Conservation (phyloP, 1,140 invertebrate species). For the Pachyrhynchus sulphureomaculatus region DNA sequence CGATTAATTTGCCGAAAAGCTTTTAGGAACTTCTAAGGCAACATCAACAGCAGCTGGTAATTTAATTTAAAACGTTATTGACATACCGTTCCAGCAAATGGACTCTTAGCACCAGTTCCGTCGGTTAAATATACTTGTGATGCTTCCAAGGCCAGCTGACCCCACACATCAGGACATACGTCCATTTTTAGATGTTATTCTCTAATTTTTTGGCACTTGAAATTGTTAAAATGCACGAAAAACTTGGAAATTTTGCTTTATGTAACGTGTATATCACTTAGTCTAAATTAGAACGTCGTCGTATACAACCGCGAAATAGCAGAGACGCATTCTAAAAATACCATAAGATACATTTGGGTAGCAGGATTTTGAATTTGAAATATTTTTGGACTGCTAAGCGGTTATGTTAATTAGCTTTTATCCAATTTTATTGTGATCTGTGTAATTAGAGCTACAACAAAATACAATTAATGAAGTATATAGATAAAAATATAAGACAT, state of each 20-base stretch:
- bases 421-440: too few relatives aligned
- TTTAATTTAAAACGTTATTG: neutral
- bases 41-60: too few relatives aligned
- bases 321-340: conserved; percentile 28
- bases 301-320: conserved; percentile 16
- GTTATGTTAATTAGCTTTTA: too few relatives aligned
- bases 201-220: conserved; percentile 1
- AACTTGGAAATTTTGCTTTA: neutral
- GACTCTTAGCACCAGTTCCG: conserved; percentile 71
- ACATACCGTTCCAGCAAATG: conserved; percentile 76
- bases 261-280: conserved; percentile 25
- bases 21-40: too few relatives aligned
- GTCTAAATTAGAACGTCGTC: conserved; percentile 5
- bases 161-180: conserved; percentile 72
- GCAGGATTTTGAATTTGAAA: neutral
- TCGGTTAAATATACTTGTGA: conserved; percentile 81
- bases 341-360: conserved; percentile 27
- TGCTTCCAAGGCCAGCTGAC: conserved; percentile 78
- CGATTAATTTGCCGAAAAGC: too few relatives aligned
- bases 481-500: too few relatives aligned
- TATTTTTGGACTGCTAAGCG: conserved; percentile 21
- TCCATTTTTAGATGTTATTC: conserved; percentile 55
- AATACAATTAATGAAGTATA: too few relatives aligned
- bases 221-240: neutral
- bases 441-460: too few relatives aligned